Evolutionary conservation across 2,113 vertebrate species (phyloP), one percentile per base, ranked within the genome.

Genomic region (Myodes glareolus): DNA sequence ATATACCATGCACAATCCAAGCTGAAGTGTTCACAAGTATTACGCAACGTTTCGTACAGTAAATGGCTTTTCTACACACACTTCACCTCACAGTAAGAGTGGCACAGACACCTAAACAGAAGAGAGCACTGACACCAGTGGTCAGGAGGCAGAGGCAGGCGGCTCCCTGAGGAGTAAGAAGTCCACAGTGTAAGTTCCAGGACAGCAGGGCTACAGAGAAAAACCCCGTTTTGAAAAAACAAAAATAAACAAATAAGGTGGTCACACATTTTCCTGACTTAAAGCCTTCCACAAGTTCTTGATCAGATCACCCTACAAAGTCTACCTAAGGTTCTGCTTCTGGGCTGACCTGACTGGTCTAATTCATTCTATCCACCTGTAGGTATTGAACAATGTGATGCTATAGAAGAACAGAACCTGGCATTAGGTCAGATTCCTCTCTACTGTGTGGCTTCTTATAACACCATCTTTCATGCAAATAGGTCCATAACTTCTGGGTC

Each of bases 321-420:
- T 99, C 98, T 99, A 99, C 98, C 99, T 99, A 98, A 99, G 99
- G 98, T 99, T 99, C 99, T 97, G 99, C 99, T 98, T 99, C 99
- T 97, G 99, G 99, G 98, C 99, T 99, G 99, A 99, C 99, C 99
- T 99, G 99, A 99, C 99, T 99, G 98, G 99, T 99, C 99, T 99
- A 99, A 98, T 99, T 99, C 99, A 99, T 99, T 99, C 99, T 99
- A 98, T 99, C 99, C 99, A 99, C 99, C 99, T 99, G 99, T 99
- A 99, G 98, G 99, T 99, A 99, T 99, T 99, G 99, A 99, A 99
- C 99, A 99, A 99, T 98, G 99, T 99, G 99, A 99, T 99, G 98
- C 99, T 99, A 98, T 99, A 99, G 99, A 98, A 99, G 99, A 99
- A 99, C 99, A 99, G 99, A 99, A 99, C 99, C 99, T 99, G 99